These are phyloP conservation scores for Blastobasis lacticolella DNA, from an alignment of 2,888 invertebrate genomes.

Conservation along the genomic window DNA sequence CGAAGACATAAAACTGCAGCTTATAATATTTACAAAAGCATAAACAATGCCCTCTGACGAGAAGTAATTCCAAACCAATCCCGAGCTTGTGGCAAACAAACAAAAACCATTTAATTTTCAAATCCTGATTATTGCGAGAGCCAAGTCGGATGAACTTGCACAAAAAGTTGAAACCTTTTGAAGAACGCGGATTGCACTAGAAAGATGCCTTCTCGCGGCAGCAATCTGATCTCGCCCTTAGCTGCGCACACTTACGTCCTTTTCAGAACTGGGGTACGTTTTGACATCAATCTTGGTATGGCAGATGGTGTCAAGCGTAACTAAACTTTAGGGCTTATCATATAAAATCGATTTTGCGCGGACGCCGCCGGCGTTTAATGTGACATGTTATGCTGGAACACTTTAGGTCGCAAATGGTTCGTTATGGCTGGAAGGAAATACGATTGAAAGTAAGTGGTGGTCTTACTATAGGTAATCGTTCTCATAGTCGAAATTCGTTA, in stretches of 20 bases:
- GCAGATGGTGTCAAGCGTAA: slow-evolving; percentile 27
- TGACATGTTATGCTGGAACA: slow-evolving; percentile 21
- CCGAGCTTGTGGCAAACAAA: not conserved
- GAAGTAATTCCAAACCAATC: no score
- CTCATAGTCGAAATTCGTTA: no score
- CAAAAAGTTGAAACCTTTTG: slow-evolving; percentile 64
- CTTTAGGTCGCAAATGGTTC: slow-evolving; percentile 46
- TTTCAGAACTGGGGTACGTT: slow-evolving; percentile 38
- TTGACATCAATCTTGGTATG: slow-evolving; percentile 39
- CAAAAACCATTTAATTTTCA: slow-evolving; percentile 36
- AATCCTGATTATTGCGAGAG: slow-evolving; percentile 55
- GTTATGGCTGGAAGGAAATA: slow-evolving; percentile 43
- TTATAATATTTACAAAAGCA: no score
- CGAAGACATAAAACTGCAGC: no score
- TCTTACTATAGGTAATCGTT: not conserved
- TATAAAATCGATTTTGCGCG: slow-evolving; percentile 48
- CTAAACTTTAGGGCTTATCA: slow-evolving; percentile 40
- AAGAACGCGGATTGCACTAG: slow-evolving; percentile 67
- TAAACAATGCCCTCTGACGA: no score
- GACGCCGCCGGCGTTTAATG: slow-evolving; percentile 18
- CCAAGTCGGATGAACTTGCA: slow-evolving; percentile 53
- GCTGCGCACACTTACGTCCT: slow-evolving; percentile 34
- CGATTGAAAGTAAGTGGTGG: slow-evolving; percentile 24
- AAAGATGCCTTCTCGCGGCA: slow-evolving; percentile 26
- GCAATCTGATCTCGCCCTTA: slow-evolving; percentile 48